These are phyloP conservation scores for Epinephelus lanceolatus DNA, from an alignment of 2,113 vertebrate species.

Conservation along the genomic window DNA sequence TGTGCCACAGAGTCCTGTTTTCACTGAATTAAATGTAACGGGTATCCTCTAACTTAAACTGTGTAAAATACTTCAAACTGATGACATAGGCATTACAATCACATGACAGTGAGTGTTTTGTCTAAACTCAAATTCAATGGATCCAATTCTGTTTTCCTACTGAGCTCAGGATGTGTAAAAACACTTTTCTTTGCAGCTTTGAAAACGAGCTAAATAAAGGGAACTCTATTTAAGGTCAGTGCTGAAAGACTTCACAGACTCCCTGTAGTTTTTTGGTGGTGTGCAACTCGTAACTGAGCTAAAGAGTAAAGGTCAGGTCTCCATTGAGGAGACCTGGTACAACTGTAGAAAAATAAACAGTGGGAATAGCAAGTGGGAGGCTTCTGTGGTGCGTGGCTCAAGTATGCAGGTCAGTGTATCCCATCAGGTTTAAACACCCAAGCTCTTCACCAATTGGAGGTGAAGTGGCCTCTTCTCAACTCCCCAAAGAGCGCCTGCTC, in stretches of 20 bases:
- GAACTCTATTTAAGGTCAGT: slow-evolving; percentile 40
- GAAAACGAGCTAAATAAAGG: slow-evolving; percentile 30
- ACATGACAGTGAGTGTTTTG: slow-evolving; percentile 7
- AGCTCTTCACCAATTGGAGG: slow-evolving; percentile 40
- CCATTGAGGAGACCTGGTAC: slow-evolving; percentile 51
- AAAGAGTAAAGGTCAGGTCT: slow-evolving; percentile 72
- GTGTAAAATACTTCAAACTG: neutral
- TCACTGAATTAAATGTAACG: neutral
- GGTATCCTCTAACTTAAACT: neutral
- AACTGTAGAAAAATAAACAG: slow-evolving; percentile 78
- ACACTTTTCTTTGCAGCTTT: slow-evolving; percentile 33
- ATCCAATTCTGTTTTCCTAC: slow-evolving; percentile 7
- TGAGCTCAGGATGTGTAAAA: slow-evolving; percentile 1
- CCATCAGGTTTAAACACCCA: slow-evolving; percentile 48
- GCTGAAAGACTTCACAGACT: slow-evolving; percentile 51
- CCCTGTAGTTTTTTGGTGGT: slow-evolving; percentile 53
- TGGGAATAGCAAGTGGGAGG: slow-evolving; percentile 29
- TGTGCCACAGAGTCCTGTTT: neutral
- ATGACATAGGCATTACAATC: neutral
- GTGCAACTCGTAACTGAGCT: slow-evolving; percentile 49
- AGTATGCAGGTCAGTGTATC: slow-evolving; percentile 37
- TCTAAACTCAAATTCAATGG: slow-evolving; percentile 12
- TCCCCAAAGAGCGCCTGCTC: slow-evolving; percentile 45
- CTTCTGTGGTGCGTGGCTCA: slow-evolving; percentile 34
- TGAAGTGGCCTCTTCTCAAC: slow-evolving; percentile 50